Percentiles rank a stretch among this genome's conserved stretches.
phyloP scores from a whole-genome alignment of 1,140 invertebrate genomes.

The Megalonaias nervosa region DNA sequence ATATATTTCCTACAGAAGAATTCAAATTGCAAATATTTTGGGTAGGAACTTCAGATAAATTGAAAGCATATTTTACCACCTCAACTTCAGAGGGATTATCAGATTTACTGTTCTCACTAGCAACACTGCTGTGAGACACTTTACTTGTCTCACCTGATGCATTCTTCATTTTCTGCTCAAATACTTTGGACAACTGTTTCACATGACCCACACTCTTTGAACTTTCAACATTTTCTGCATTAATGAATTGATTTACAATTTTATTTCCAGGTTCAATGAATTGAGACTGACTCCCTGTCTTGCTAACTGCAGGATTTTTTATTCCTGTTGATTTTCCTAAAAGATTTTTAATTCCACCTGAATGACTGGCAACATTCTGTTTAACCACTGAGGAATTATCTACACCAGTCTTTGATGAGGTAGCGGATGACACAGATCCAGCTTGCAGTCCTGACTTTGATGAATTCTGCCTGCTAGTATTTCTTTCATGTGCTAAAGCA shows the following conservation, averaged over 20 bases:
- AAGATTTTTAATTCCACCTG: no score
- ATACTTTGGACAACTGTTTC: conserved; percentile 6
- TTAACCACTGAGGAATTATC: no score
- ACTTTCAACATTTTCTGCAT: conserved; percentile 12
- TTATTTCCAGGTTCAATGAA: not conserved
- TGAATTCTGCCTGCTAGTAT: no score
- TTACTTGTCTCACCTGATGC: not conserved
- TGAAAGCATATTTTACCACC: conserved; percentile 7
- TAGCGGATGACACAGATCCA: no score
- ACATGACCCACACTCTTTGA: conserved; percentile 18
- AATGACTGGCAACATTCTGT: no score
- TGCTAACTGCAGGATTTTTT: not conserved
- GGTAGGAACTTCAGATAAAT: not conserved
- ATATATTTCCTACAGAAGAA: not conserved
- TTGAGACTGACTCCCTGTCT: not conserved
- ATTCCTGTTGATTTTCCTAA: no score
- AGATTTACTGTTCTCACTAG: not conserved
- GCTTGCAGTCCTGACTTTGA: no score
- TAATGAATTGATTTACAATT: not conserved
- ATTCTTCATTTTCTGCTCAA: conserved; percentile 6
- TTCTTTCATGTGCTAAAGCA: no score
- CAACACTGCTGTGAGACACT: not conserved
- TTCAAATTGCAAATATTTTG: not conserved
- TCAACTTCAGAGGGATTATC: not conserved
- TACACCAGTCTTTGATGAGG: no score